These are phyloP conservation scores for Falcaria lacertinaria DNA, from an alignment of 2,888 invertebrate species.

Conservation along the genomic window DNA sequence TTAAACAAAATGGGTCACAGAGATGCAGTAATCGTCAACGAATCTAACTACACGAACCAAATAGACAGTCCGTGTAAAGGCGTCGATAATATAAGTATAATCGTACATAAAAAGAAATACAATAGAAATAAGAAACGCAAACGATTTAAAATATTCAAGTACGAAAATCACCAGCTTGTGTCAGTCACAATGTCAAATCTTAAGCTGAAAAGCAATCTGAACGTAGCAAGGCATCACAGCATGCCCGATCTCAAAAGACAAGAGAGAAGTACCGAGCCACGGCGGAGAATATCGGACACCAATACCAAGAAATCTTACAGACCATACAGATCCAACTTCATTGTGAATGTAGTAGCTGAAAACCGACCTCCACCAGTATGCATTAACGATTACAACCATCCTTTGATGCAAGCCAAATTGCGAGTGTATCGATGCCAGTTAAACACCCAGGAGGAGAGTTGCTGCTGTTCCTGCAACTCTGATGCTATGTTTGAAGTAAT, in stretches of 20 bases:
- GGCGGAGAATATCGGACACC: constrained; percentile 13
- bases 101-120: constrained; percentile 15
- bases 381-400: constrained; percentile 5
- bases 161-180: constrained; percentile 5
- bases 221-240: constrained; percentile 2
- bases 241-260: constrained; percentile 5
- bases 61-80: constrained; percentile 8
- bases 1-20: not conserved
- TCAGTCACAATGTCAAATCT: not conserved
- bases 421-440: constrained; percentile 44
- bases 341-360: constrained; percentile 19
- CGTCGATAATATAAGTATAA: constrained; percentile 14
- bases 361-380: constrained; percentile 13
- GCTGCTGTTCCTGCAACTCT: constrained; percentile 58
- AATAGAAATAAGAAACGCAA: constrained; percentile 14
- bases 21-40: not conserved
- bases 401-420: constrained; percentile 10
- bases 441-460: constrained; percentile 37
- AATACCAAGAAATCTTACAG: constrained; percentile 7
- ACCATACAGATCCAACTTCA: constrained; percentile 15
- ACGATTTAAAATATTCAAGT: constrained; percentile 12
- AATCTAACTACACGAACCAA: not conserved
- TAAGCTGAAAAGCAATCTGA: not conserved
- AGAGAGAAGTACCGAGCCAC: constrained; percentile 2
- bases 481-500: constrained; percentile 67